A percentile compares a stretch with the other conserved stretches of the same genome.
These are phyloP conservation scores for Callinectes sapidus DNA, from an alignment of 2,888 invertebrate genomes.

Conservation along the genomic window DNA sequence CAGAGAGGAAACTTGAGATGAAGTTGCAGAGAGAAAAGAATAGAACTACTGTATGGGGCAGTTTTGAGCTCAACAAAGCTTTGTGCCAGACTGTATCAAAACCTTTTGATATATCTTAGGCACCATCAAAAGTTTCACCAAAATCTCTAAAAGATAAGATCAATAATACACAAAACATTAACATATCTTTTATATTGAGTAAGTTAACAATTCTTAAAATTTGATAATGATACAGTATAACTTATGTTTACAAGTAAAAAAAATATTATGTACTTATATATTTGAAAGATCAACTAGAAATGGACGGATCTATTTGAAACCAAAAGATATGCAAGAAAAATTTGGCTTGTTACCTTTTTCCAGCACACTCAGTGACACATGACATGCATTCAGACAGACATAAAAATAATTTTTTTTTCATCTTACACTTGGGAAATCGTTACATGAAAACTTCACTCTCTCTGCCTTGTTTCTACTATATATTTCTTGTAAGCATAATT, in stretches of 20 bases:
- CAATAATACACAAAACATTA: background rate
- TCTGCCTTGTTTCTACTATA: background rate
- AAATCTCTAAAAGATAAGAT: background rate
- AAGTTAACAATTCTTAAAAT: background rate
- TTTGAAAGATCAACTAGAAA: conserved; percentile 13
- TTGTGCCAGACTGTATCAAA: no score
- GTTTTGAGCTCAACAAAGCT: no score
- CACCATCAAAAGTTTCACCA: no score
- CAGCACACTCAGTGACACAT: background rate
- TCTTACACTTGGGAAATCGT: background rate
- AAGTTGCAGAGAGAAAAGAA: no score
- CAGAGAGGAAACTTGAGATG: no score
- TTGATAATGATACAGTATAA: background rate
- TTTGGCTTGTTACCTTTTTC: background rate
- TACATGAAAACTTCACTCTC: background rate
- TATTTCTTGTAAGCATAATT: background rate
- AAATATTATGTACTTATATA: conserved; percentile 8
- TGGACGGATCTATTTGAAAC: conserved; percentile 30
- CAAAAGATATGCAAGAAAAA: background rate
- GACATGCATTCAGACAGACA: background rate
- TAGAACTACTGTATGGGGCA: no score
- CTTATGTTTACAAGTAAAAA: background rate
- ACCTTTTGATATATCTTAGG: no score
- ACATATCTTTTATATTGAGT: background rate
- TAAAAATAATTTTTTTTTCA: background rate